Percentiles rank a stretch among this genome's conserved stretches.
Evolutionary conservation across 2,888 invertebrate species (phyloP).

Genomic region (Cylindroiulus punctatus): DNA sequence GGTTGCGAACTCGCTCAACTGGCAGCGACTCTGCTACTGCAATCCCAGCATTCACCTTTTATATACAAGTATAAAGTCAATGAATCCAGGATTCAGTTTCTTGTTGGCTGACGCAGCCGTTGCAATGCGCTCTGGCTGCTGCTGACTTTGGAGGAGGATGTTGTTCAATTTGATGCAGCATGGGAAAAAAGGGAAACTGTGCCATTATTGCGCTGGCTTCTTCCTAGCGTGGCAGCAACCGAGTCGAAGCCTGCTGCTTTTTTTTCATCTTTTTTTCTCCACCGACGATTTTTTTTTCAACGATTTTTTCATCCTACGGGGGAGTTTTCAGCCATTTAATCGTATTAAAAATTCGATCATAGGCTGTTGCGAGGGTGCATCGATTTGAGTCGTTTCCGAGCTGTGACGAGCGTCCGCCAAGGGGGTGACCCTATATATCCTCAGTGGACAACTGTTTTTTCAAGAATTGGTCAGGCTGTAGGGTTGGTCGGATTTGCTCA

Average conservation of each 20-base stretch:
- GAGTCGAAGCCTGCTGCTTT: background rate
- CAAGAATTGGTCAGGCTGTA: too few relatives aligned
- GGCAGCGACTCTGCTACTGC: background rate
- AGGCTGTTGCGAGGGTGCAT: background rate
- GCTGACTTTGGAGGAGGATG: constrained; percentile 35
- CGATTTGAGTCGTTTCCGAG: background rate
- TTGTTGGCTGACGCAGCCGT: constrained; percentile 35
- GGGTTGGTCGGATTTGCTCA: too few relatives aligned
- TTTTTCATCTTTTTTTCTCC: background rate
- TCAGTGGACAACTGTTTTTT: too few relatives aligned
- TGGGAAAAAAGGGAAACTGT: constrained; percentile 21
- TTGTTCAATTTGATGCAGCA: constrained; percentile 21
- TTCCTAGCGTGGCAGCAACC: background rate
- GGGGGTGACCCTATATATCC: too few relatives aligned
- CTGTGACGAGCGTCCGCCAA: background rate
- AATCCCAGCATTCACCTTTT: constrained; percentile 7
- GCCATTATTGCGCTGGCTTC: constrained; percentile 27
- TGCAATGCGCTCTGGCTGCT: background rate
- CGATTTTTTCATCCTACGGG: background rate
- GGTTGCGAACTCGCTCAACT: background rate
- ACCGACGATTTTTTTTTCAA: background rate
- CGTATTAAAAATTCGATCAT: constrained; percentile 51
- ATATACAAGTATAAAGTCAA: constrained; percentile 36
- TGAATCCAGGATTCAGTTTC: constrained; percentile 44
- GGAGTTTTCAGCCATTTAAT: constrained; percentile 25